Conservation (phyloP, 2,797 vertebrate genomes). For the Siniperca scherzeri region DNA sequence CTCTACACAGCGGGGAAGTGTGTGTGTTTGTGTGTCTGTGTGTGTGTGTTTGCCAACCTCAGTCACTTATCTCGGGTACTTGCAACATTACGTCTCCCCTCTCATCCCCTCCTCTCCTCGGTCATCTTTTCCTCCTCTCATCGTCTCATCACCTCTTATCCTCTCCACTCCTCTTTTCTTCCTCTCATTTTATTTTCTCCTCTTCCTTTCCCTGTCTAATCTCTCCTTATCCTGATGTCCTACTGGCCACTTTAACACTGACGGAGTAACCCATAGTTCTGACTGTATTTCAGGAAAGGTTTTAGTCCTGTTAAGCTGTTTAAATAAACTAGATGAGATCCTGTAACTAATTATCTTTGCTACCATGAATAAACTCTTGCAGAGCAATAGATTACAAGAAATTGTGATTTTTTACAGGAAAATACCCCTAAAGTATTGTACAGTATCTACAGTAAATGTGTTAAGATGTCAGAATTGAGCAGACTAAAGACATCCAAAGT, state of each 20-base stretch:
- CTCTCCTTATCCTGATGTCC: background rate
- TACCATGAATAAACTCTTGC: slow-evolving; percentile 5
- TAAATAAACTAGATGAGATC: background rate
- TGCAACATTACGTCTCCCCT: slow-evolving; percentile 55
- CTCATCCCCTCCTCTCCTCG: slow-evolving; percentile 40
- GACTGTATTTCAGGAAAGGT: slow-evolving; percentile 3
- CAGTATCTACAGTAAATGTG: background rate
- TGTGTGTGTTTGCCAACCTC: slow-evolving; percentile 54
- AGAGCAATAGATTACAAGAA: background rate
- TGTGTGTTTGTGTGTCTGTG: slow-evolving; percentile 28
- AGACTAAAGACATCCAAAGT: background rate
- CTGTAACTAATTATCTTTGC: slow-evolving; percentile 3
- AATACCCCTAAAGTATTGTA: background rate
- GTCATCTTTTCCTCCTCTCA: slow-evolving; percentile 33
- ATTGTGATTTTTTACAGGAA: background rate
- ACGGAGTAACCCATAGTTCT: background rate
- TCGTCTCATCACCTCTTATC: slow-evolving; percentile 14
- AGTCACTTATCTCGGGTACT: slow-evolving; percentile 65
- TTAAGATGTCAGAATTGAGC: background rate
- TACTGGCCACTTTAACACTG: background rate
- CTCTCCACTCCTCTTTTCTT: background rate
- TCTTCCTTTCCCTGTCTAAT: background rate
- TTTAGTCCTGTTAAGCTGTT: slow-evolving; percentile 10
- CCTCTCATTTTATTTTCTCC: background rate
- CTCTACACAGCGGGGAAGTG: slow-evolving; percentile 6